Conservation (phyloP, 2,888 invertebrate genomes). For the Eilema sororculum region DNA sequence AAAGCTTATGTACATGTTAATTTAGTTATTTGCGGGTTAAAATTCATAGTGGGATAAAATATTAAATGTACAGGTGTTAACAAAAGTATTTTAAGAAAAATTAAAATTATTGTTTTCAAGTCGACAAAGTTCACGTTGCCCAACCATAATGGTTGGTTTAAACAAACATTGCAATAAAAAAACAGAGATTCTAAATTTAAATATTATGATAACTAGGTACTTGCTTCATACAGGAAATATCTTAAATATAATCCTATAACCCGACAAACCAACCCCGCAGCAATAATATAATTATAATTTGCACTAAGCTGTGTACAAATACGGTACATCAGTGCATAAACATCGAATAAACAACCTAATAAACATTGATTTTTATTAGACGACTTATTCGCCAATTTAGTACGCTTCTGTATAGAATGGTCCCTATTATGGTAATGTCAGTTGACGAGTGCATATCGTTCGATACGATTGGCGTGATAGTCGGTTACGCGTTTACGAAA, state of each 20-base stretch:
- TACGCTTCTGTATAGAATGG: slow-evolving; percentile 19
- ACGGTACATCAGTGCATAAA: neutral
- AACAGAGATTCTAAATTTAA: no score
- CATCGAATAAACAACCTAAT: neutral
- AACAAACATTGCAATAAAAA: no score
- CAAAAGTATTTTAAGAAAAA: no score
- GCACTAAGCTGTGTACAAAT: neutral
- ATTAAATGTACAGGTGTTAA: neutral
- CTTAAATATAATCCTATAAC: no score
- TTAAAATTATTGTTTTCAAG: no score
- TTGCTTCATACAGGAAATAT: no score
- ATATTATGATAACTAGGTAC: neutral
- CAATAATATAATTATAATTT: no score
- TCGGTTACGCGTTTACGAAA: slow-evolving; percentile 74
- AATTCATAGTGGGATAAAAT: neutral
- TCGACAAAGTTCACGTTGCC: no score
- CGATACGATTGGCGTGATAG: slow-evolving; percentile 67
- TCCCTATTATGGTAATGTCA: slow-evolving; percentile 39
- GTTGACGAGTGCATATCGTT: slow-evolving; percentile 52
- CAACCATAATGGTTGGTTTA: no score
- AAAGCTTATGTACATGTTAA: slow-evolving; percentile 28
- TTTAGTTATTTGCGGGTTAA: slow-evolving; percentile 24
- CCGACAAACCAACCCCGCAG: no score
- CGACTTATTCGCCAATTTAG: neutral
- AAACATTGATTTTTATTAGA: neutral